phyloP scores from a whole-genome alignment of 2,113 vertebrate species.

The Stomatorhinus ivindoensis region DNA sequence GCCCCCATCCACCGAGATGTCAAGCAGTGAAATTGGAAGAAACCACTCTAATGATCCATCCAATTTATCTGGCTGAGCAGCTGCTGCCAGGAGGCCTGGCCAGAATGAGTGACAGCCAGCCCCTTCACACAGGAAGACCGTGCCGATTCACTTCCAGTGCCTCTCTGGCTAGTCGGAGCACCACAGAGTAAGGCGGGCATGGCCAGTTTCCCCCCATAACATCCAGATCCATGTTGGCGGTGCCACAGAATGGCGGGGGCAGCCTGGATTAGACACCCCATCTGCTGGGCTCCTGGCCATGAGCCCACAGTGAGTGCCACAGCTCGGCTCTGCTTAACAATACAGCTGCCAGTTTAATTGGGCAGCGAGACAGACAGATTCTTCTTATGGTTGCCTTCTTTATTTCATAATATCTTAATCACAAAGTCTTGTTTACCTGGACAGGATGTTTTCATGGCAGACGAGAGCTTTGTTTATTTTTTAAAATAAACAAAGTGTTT shows the following conservation, averaged over 20 bases:
- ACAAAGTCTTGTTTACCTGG: conserved; percentile 33
- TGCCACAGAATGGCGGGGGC: conserved; percentile 15
- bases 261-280: conserved; percentile 29
- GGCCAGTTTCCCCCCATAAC: conserved; percentile 21
- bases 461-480: conserved; percentile 15
- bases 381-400: conserved; percentile 15
- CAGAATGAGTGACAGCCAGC: conserved; percentile 35
- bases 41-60: conserved; percentile 45
- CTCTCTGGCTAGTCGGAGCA: neutral
- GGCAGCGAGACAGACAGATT: conserved; percentile 32
- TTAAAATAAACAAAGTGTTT: conserved; percentile 24
- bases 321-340: conserved; percentile 34
- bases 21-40: conserved; percentile 35
- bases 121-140: conserved; percentile 32
- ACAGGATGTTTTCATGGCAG: conserved; percentile 34
- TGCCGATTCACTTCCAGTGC: conserved; percentile 17
- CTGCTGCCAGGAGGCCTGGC: conserved; percentile 38
- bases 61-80: conserved; percentile 45
- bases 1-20: conserved; percentile 28
- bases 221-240: conserved; percentile 15
- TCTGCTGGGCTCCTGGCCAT: conserved; percentile 21
- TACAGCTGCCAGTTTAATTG: conserved; percentile 37
- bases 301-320: neutral
- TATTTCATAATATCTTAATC: conserved; percentile 33
- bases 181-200: conserved; percentile 21